Evolutionary conservation across 2,888 invertebrate genomes (phyloP), one percentile per base, ranked within the genome.

Genomic region (Corbicula japonica): DNA sequence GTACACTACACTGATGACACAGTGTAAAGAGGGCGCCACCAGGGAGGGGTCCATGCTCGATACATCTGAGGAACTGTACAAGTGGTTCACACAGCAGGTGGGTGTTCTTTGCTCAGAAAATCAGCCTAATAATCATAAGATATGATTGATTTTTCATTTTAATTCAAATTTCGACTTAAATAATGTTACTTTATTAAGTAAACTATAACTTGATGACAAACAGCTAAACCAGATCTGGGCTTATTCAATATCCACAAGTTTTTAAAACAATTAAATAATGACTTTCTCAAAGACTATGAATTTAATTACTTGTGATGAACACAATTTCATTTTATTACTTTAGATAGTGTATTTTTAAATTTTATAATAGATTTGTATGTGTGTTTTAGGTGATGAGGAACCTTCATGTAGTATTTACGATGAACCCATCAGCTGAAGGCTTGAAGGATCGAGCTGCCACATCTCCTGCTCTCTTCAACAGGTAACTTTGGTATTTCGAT

Each of bases 381-480:
- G 12, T 28, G 30, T 60, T 61, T 6, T 79, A 99, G 95, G 99
- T 99, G 44, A 99, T 99, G 98, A 96, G 97, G 82, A 99, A 99
- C 94, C 95, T 99, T 61, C 99, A 99, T 94, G 99, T 99, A 12
- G 99, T 99, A 54, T 99, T 99, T 94, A 99, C 99, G 0, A 99
- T 99, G 99, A 99, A 99, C 94, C 99, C 99, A 10, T 98, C 98
- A 0, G 97, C 98, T 0, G 99, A 99, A 92, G 99, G 99, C 0
- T 95, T 99, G 52, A 99, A 99, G 94, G 99, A 99, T 94, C 96
- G 99, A 82, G 99, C 99, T 0, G 98, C 99, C 12, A 99, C 99
- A 0, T 99, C 99, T 5, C 99, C 99, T 35, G 99, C 99, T 4
- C 95, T 99, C 73, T 99, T 99, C 95, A 99, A 99, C 95, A 96